Percentiles rank a stretch among this genome's conserved stretches.
phyloP scores from a whole-genome alignment of 1,140 invertebrate genomes.

The Zaprionus nigranus region DNA sequence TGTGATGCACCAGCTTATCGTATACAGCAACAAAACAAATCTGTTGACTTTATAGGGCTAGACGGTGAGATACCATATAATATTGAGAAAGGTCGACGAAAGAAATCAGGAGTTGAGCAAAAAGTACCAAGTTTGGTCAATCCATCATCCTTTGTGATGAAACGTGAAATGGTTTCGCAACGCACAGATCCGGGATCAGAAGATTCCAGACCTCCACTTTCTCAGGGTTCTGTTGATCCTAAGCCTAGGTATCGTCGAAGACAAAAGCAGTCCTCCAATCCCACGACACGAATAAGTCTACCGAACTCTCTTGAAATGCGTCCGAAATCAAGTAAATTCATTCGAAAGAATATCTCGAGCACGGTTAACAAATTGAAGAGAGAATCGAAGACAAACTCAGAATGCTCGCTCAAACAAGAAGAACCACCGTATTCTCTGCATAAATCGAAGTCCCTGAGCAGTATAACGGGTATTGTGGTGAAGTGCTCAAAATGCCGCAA shows the following conservation, averaged over 20 bases:
- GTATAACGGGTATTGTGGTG: no score
- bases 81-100: neutral
- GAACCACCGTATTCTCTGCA: no score
- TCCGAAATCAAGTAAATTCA: neutral
- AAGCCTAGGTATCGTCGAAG: no score
- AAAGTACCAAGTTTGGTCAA: neutral
- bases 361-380: slow-evolving; percentile 31
- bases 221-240: no score
- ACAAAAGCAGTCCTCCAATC: neutral
- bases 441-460: no score
- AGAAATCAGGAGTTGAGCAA: neutral
- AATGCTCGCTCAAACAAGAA: no score
- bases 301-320: neutral
- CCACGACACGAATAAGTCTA: neutral
- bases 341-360: slow-evolving; percentile 40
- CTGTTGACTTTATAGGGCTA: slow-evolving; percentile 15
- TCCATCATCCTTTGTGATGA: neutral
- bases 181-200: no score
- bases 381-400: neutral
- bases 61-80: slow-evolving; percentile 50
- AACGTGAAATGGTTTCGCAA: no score
- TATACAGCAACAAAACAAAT: neutral
- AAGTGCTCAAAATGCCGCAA: no score
- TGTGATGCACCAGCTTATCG: neutral
- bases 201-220: no score